A percentile compares a stretch with the other conserved stretches of the same genome.
Evolutionary conservation across 2,888 invertebrate genomes (phyloP).

Genomic region (Campopleginae sp.): DNA sequence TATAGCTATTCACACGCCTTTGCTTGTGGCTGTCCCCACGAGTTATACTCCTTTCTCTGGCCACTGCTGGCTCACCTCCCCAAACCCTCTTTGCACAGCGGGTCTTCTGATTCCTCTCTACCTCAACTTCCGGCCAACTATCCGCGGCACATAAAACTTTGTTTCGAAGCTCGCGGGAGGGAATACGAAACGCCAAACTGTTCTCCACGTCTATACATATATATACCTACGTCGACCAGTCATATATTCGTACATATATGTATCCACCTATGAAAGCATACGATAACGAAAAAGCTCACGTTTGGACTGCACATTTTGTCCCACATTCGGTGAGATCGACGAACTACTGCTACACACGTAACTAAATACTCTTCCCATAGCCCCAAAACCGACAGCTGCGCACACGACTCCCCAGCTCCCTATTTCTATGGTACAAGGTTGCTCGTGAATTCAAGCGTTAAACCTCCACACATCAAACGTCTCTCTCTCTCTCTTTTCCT

Average conservation of each 20-base stretch:
- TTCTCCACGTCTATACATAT: conserved; percentile 30
- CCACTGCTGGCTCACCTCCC: conserved; percentile 22
- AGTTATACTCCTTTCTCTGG: not conserved
- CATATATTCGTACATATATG: conserved; percentile 12
- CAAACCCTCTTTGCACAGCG: conserved; percentile 4
- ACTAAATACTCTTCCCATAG: conserved; percentile 50
- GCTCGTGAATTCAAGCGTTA: conserved; percentile 44
- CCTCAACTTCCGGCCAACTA: conserved; percentile 25
- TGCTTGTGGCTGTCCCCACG: conserved; percentile 13
- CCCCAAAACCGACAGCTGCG: conserved; percentile 72
- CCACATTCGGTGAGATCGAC: conserved; percentile 49
- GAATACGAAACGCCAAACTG: conserved; percentile 52
- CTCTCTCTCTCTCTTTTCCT: conserved; percentile 21
- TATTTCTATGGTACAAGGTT: conserved; percentile 18
- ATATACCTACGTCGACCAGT: not conserved
- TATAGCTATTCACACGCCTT: conserved; percentile 23
- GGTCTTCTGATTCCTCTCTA: conserved; percentile 26
- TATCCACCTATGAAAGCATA: conserved; percentile 11
- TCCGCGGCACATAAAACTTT: conserved; percentile 56
- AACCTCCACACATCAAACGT: conserved; percentile 38
- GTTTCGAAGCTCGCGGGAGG: conserved; percentile 52
- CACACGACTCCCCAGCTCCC: conserved; percentile 49
- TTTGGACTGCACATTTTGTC: conserved; percentile 56
- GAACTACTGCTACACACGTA: conserved; percentile 44
- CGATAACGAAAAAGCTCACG: conserved; percentile 48